Percentiles rank a stretch among this genome's conserved stretches.
Evolutionary conservation across 1,140 invertebrate genomes (phyloP).

Genomic region (Berghia stephanieae): DNA sequence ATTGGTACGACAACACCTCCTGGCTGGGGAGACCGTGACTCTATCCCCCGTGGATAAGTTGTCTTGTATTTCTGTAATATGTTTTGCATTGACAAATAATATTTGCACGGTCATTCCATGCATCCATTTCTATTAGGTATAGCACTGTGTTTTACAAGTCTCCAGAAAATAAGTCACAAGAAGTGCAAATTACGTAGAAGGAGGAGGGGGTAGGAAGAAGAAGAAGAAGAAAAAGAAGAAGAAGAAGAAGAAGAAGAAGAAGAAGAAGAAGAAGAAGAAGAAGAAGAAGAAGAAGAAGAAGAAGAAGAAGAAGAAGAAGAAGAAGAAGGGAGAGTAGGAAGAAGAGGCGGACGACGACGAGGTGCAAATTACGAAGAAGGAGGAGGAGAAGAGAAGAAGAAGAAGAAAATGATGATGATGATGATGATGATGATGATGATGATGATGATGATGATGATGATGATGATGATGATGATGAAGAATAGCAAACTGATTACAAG

Average conservation of each 20-base stretch:
- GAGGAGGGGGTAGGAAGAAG: background rate
- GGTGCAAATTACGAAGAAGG: background rate
- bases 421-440: background rate
- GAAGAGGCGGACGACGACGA: background rate
- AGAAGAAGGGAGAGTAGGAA: background rate
- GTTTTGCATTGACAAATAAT: too few species aligned
- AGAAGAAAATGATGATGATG: background rate
- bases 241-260: slow-evolving; percentile 14
- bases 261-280: slow-evolving; percentile 22
- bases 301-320: background rate
- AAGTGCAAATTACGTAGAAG: too few species aligned
- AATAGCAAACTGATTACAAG: too few species aligned
- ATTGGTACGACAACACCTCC: too few species aligned
- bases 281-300: slow-evolving; percentile 19
- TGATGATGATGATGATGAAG: background rate
- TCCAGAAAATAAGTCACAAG: too few species aligned
- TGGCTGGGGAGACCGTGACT: too few species aligned
- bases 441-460: background rate
- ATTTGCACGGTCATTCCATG: too few species aligned
- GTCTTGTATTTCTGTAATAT: too few species aligned
- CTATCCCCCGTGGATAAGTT: too few species aligned
- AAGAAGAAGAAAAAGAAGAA: background rate
- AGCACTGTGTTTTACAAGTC: too few species aligned
- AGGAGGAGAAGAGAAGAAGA: background rate
- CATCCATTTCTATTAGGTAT: too few species aligned